Base-by-base conservation (phyloP, 1,140 invertebrate genomes). In the Sogatella furcifera region DNA sequence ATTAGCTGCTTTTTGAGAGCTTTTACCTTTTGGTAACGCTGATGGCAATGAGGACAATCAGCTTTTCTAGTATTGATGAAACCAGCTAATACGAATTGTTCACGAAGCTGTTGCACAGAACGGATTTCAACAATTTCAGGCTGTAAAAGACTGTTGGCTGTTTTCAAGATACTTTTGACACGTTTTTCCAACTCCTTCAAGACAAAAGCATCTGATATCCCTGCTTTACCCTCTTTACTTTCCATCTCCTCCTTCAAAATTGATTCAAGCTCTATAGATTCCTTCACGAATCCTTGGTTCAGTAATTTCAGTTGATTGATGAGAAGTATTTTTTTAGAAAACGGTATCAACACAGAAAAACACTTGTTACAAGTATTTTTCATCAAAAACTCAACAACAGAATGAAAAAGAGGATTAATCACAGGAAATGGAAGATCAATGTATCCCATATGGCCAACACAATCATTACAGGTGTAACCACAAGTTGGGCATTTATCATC, bases 361-460 rank as follows among this genome's bases (percentile, higher is more conserved):
- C 90, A 94, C 55, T 77, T 74, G 10, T 88, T 69, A 66, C 90
- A 94, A 21, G 81, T 78, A 3, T 84, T 74, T 65, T 80, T 81
- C 22, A 92, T 76, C 15, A 92, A 68, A 0, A 75, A 80, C 61
- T 77, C 83, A 14, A 96, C 76, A 44, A 80, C 77, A 70, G 85
- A 86, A 52, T 90, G 86, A 69, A 95, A 92, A 31, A 98, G 67
- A 4, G 96, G 95, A 81, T 98, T 98, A 44, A 93, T 86, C 1
- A 95, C 86, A 8, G 91, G 84, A 4, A 97, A 72, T 3, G 92
- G 90, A n/a, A 99, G 75, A 61, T 88, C 85, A 62, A 99, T 96
- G 69, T 97, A 91, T 0, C 96, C 96, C 76, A 95, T 88, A 75
- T 99, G 97, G 4, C 97, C 96, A 1, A 86, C 82, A 74, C 96